Evolutionary conservation across 1,140 invertebrate genomes (phyloP).

Genomic region (Eubasilissa regina): DNA sequence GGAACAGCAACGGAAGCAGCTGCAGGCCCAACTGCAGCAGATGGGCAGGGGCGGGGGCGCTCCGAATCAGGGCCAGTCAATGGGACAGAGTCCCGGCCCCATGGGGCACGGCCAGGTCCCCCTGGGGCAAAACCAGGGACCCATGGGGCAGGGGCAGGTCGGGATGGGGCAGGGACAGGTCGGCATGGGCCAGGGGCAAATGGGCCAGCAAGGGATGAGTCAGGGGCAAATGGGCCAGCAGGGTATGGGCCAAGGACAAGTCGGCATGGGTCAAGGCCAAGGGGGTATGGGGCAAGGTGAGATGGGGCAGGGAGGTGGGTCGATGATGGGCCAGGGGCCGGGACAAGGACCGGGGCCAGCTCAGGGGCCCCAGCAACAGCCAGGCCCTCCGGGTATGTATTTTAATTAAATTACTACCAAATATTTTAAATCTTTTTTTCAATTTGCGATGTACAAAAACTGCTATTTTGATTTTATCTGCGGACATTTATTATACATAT

Average conservation of each 20-base stretch:
- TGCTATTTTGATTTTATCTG: too few relatives aligned
- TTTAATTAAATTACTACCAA: too few relatives aligned
- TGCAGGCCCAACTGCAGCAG: constrained; percentile 52
- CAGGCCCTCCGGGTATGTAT: constrained; percentile 47
- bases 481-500: too few relatives aligned
- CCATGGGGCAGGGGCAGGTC: constrained; percentile 23
- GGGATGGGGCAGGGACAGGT: constrained; percentile 47
- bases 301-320: constrained; percentile 39
- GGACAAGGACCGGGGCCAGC: constrained; percentile 46
- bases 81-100: constrained; percentile 41
- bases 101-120: constrained; percentile 48
- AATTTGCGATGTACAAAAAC: too few relatives aligned
- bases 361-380: constrained; percentile 50
- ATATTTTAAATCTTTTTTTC: too few relatives aligned
- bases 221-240: constrained; percentile 42
- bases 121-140: constrained; percentile 37
- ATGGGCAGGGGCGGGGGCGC: constrained; percentile 46
- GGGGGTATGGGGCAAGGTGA: constrained; percentile 42
- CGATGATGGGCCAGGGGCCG: constrained; percentile 50
- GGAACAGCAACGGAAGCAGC: constrained; percentile 47
- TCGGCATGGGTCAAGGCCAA: constrained; percentile 28
- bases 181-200: constrained; percentile 35
- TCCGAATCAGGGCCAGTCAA: constrained; percentile 49
- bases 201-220: constrained; percentile 16
- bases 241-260: constrained; percentile 47